Base-by-base conservation (phyloP, 2,888 invertebrate genomes). In the Argyresthia goedartella region DNA sequence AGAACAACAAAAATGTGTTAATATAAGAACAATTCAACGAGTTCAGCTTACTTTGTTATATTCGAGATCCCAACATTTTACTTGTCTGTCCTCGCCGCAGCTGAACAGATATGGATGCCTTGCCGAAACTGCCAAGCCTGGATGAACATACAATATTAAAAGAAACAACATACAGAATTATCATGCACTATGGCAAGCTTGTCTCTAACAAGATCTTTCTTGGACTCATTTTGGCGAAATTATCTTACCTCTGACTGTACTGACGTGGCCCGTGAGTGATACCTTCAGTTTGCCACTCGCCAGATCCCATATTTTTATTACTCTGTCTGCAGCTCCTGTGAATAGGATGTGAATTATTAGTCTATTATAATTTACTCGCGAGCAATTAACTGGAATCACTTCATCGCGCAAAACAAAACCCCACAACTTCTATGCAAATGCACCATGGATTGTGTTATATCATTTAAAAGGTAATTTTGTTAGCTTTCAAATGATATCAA, bases 51-150 rank as follows among this genome's bases (percentile, higher is more conserved):
- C 90, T 78, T 99, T 99, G 73, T 99, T 99, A 68, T 99, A 97
- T 81, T 99, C 99, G 35, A 99, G 88, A 85, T 99, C 99, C 99
- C 99, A 99, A 73, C 99, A 99, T 86, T 99, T 99, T 0, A 99
- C 99, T 87, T 98, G 97, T 65, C 99, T 92, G 79, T 99, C 99
- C 87, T 99, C 99, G 10, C 99, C 99, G 73, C 98, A 98, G 59
- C 98, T 98, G 85, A 99, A 99, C 48, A 99, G 84, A 73, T 99
- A 99, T 1, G 99, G 99, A 87, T 99, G 99, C 60, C 98, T 88
- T 0, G 92, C 79, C 57, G 98, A 98, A 47, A 99, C 95, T 51
- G 95, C 97, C 36, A 99, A 86, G 0, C 99, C 87, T 87, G 60
- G 8, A 62, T n/a, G n/a, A 42, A 11, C n/a, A 42, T 10, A 11